These are phyloP conservation scores for Tinamus major DNA, from an alignment of 2,797 vertebrate genomes.

Conservation along the genomic window DNA sequence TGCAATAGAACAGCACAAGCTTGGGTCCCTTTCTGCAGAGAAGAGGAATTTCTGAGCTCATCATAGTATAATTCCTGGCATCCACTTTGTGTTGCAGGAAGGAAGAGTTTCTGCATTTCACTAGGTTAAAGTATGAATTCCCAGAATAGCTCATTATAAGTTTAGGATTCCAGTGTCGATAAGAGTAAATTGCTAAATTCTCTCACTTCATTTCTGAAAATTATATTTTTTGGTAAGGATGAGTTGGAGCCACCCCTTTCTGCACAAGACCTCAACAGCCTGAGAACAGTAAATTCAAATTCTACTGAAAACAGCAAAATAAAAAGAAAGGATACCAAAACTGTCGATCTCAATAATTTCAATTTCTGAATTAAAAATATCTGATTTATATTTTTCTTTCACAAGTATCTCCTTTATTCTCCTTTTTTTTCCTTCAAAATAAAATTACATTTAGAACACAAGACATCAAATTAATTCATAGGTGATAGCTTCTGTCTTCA, in stretches of 20 bases:
- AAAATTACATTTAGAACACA: not conserved
- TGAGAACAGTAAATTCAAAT: not conserved
- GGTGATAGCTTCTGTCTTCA: not conserved
- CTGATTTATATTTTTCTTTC: not conserved
- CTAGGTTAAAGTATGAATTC: not conserved
- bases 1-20: not conserved
- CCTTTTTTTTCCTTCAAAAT: not conserved
- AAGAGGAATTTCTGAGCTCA: not conserved
- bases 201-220: not conserved
- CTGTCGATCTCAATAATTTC: not conserved
- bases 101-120: not conserved
- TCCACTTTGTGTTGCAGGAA: not conserved
- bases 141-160: not conserved
- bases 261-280: not conserved
- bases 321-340: not conserved
- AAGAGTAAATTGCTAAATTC: not conserved
- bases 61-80: not conserved
- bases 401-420: not conserved
- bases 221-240: not conserved
- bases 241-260: not conserved
- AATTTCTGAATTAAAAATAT: not conserved
- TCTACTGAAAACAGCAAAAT: not conserved
- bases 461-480: not conserved
- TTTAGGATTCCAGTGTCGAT: not conserved
- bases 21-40: accelerated